Conservation (phyloP, 2,888 invertebrate species). For the Bruchidius siliquastri region DNA sequence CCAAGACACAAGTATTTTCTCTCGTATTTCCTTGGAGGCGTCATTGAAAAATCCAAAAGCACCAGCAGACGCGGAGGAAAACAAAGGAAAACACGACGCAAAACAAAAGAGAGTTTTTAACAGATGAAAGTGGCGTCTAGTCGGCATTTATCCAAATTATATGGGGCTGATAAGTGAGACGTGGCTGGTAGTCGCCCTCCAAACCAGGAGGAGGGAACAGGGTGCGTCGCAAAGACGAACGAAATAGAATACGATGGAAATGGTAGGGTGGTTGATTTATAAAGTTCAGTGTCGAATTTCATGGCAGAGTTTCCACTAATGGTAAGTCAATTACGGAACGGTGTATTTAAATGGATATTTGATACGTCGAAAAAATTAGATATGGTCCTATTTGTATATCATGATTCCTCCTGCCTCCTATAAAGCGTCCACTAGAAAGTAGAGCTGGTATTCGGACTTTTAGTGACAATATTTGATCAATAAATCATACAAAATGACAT, state of each 20-base stretch:
- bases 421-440: background rate
- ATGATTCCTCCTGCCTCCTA: background rate
- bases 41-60: background rate
- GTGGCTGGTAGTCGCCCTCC: constrained; percentile 1
- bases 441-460: too few relatives aligned
- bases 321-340: background rate
- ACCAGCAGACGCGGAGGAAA: background rate
- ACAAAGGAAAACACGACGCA: background rate
- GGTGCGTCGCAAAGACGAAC: background rate
- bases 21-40: background rate
- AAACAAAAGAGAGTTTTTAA: constrained; percentile 6
- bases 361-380: background rate
- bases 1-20: background rate
- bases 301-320: background rate
- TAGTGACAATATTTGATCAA: too few relatives aligned
- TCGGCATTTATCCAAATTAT: constrained; percentile 12
- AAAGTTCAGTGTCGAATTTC: background rate
- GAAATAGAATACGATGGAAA: background rate
- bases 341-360: background rate
- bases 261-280: background rate
- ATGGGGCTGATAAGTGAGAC: constrained; percentile 10
- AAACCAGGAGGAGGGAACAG: background rate
- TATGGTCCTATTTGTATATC: background rate
- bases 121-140: constrained; percentile 6
- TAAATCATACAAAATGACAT: too few relatives aligned